Base-by-base conservation (phyloP, 1,140 invertebrate genomes). In the Trichonephila inaurata region DNA sequence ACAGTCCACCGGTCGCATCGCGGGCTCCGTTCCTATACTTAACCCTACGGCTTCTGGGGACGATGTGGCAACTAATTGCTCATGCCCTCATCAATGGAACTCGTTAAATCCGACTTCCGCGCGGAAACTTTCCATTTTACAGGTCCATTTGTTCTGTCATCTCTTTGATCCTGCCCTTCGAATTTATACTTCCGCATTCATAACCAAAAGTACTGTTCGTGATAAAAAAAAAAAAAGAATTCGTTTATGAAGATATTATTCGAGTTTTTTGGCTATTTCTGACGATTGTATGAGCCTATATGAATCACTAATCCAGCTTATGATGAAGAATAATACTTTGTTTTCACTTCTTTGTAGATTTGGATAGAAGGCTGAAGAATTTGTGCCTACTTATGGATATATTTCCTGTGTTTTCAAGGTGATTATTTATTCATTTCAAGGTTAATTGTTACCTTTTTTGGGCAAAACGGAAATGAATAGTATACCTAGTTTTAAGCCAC, bases 101-200 rank as follows among this genome's bases (percentile, higher is more conserved):
- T 64, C 86, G 83, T 85, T 85, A 85, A 51, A n/a, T 33, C 86
- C 33, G 33, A 18, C 86, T 88, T 88, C 86, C 86, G 58, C n/a
- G 24, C 19, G 62, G n/a, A 88, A 88, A 88, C 61, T 64, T 64
- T 64, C 61, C 61, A 88, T 64, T 64, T 88, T 58, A 19, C 19
- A 40, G 21, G 58, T 64, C 19, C 28, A n/a, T 61, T 44, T 64
- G 28, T 44, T 66, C 16, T 58, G 19, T 66, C 6, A 33, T 88
- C 21, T 19, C 64, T 88, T 64, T 40, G 86, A 64, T 40, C 61
- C 33, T 77, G 62, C 86, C 60, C 60, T 62, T 62, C n/a, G 28
- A 19, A 64, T 40, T 66, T 64, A 14, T 83, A 16, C 40, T 88
- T 64, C 86, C 61, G 86, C 86, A 88, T 88, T 64, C 62, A 28